Evolutionary conservation across 1,140 invertebrate genomes (phyloP).

Genomic region (Drusus annulatus): DNA sequence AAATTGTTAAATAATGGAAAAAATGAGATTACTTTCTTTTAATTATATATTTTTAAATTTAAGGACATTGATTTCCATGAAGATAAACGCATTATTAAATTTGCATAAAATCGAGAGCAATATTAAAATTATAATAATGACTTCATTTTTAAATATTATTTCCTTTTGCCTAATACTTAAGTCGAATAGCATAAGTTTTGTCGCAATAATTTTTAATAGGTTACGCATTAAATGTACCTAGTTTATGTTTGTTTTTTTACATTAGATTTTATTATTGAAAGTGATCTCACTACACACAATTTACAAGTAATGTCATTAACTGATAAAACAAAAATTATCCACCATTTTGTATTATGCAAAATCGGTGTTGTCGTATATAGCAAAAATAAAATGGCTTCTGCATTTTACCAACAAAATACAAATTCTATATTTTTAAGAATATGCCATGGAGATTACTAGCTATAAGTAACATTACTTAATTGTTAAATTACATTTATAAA

Average conservation of each 20-base stretch:
- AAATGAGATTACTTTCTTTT: background rate
- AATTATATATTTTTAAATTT: background rate
- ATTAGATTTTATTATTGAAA: conserved; percentile 8
- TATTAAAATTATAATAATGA: too few species aligned
- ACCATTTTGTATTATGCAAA: conserved; percentile 7
- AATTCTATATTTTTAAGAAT: background rate
- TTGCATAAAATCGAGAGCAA: background rate
- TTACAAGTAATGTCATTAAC: background rate
- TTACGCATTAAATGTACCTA: conserved; percentile 18
- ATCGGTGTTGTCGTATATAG: background rate
- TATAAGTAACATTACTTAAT: conserved; percentile 10
- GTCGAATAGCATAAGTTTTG: background rate
- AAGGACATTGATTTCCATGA: background rate
- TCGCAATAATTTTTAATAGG: background rate
- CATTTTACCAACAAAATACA: conserved; percentile 14
- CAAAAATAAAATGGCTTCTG: background rate
- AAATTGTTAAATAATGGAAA: too few species aligned
- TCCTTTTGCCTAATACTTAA: background rate
- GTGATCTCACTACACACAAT: conserved; percentile 13
- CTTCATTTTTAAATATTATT: background rate
- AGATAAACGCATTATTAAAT: background rate
- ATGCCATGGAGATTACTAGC: conserved; percentile 16
- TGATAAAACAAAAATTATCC: background rate
- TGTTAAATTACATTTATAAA: conserved; percentile 13
- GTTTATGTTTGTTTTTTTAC: background rate